Percentiles rank a stretch among this genome's conserved stretches.
These are phyloP conservation scores for Calidris pugnax DNA, from an alignment of 2,113 vertebrate genomes.

Conservation along the genomic window DNA sequence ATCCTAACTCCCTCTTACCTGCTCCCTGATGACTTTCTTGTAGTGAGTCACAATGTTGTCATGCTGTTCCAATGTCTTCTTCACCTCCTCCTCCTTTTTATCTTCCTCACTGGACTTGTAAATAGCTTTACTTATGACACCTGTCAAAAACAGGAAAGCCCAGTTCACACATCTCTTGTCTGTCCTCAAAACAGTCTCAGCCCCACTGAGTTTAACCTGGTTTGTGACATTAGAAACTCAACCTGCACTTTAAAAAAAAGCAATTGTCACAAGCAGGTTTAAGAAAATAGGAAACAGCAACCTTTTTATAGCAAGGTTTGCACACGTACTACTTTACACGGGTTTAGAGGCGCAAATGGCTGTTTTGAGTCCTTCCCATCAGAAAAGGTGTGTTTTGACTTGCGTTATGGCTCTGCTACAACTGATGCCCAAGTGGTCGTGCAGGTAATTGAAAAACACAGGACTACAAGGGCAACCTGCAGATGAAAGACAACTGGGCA, in stretches of 20 bases:
- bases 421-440: background rate
- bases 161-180: background rate
- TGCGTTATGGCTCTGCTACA: background rate
- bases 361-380: background rate
- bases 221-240: background rate
- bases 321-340: background rate
- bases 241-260: background rate
- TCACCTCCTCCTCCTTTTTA: constrained; percentile 97
- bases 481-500: background rate
- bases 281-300: rapidly evolving
- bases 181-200: background rate
- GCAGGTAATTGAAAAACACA: background rate
- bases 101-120: constrained; percentile 98
- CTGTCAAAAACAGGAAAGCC: constrained; percentile 70
- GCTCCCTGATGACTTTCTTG: constrained; percentile 96
- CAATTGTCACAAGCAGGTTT: background rate
- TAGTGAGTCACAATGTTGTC: constrained; percentile 97
- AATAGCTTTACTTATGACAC: constrained; percentile 94
- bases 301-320: background rate
- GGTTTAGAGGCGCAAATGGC: background rate
- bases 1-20: constrained; percentile 72
- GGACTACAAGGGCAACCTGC: background rate
- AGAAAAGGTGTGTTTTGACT: background rate
- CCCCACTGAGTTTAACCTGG: background rate
- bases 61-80: constrained; percentile 96